phyloP scores from a whole-genome alignment of 2,113 vertebrate genomes.

The Drymodes brunneopygia region DNA sequence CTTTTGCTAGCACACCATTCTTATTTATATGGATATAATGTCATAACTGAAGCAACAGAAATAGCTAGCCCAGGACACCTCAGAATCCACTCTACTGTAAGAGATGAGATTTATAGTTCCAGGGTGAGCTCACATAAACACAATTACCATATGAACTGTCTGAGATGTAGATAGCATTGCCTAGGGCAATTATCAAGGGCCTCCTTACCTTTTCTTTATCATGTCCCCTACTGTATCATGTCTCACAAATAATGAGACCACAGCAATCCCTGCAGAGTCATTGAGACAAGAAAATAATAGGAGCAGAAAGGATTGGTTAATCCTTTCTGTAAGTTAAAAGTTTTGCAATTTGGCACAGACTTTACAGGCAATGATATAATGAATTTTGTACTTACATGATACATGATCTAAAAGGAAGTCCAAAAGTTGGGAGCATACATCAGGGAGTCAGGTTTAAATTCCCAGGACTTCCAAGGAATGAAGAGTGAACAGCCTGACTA shows the following conservation, averaged over 20 bases:
- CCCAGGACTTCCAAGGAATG: conserved; percentile 16
- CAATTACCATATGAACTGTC: conserved; percentile 48
- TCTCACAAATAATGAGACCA: conserved; percentile 64
- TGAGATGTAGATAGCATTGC: conserved; percentile 40
- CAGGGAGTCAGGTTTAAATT: conserved; percentile 47
- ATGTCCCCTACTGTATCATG: conserved; percentile 47
- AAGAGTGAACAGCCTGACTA: conserved; percentile 34
- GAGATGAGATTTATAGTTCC: conserved; percentile 36
- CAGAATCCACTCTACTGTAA: neutral
- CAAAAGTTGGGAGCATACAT: conserved; percentile 51
- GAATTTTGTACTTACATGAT: conserved; percentile 58
- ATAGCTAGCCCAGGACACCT: conserved; percentile 1
- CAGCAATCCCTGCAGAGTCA: conserved; percentile 43
- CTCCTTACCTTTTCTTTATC: conserved; percentile 57
- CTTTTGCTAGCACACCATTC: neutral
- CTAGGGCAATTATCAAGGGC: conserved; percentile 58
- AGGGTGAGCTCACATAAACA: conserved; percentile 43
- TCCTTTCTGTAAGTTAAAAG: conserved; percentile 57
- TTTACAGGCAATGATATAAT: conserved; percentile 42
- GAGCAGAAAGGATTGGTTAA: conserved; percentile 46
- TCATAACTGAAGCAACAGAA: conserved; percentile 20
- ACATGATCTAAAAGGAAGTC: conserved; percentile 64
- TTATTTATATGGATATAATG: conserved; percentile 27
- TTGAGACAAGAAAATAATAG: conserved; percentile 61
- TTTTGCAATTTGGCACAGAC: conserved; percentile 53